Base-by-base conservation (phyloP, 2,113 vertebrate species). In the Pipra filicauda region DNA sequence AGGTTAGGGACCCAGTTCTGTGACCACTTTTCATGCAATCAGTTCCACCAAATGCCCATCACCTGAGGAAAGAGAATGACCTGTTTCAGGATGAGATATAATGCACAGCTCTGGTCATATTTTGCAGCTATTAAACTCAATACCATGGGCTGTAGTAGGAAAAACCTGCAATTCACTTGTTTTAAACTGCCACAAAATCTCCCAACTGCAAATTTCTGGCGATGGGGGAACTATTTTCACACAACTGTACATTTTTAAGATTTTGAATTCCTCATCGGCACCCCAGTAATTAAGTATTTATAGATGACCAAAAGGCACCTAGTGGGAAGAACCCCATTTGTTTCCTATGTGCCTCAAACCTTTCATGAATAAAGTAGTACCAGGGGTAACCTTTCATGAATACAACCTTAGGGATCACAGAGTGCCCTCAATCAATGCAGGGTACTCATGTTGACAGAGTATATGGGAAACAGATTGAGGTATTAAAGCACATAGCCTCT, bases 401-500 rank as follows among this genome's bases (percentile, higher is more conserved):
- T 85, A 82, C 88, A 96, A 94, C 92, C 92, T 94, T 89, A 88
- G 90, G 93, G 92, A 96, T 94, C 96, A 92, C 62, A 79, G 91
- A 93, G 83, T 69, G 86, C 80, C 95, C 83, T 94, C 93, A 95
- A 93, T 96, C 95, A 96, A 93, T 62, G 86, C 85, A 72, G 62
- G 66, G 46, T 96, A 94, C 91, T 95, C 91, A 48, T 95, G 96
- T 96, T 96, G 95, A 96, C 95, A 96, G 92, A 97, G 79, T 89
- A 78, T 96, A 95, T 95, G 92, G 91, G 95, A 96, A 96, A 95
- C 91, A 96, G 95, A 97, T 96, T 96, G 95, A 96, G 90, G 85
- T 96, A 96, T 92, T 95, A 96, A 89, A 95, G 95, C 92, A 93
- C 86, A 95, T 92, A 91, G 92, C 93, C 92, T 92, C 89, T 96